A percentile compares a stretch with the other conserved stretches of the same genome.
These are phyloP conservation scores for Pedionomus torquatus DNA, from an alignment of 2,113 vertebrate species.

Conservation along the genomic window DNA sequence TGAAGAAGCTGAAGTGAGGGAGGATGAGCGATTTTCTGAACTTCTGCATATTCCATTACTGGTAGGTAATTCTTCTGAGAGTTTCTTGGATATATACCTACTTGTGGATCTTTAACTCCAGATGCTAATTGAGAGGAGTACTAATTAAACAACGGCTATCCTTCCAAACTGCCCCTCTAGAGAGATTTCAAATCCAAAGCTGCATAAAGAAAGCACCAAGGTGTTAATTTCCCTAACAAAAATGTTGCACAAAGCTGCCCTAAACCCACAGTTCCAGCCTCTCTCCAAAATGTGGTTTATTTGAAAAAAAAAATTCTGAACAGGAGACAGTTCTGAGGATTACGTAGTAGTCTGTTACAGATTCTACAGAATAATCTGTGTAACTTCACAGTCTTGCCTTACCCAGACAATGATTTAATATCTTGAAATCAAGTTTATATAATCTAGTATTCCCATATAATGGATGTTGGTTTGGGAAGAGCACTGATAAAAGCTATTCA, in stretches of 20 bases:
- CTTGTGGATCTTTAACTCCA: constrained; percentile 27
- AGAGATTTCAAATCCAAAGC: constrained; percentile 28
- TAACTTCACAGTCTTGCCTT: constrained; percentile 3
- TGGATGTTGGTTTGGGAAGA: constrained; percentile 9
- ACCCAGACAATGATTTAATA: constrained; percentile 8
- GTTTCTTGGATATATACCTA: constrained; percentile 7
- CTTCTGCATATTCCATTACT: constrained; percentile 26
- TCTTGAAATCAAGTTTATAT: constrained; percentile 43
- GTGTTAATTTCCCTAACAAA: background rate
- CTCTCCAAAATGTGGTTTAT: background rate
- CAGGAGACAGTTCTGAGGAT: background rate
- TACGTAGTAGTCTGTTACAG: background rate
- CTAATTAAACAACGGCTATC: constrained; percentile 50
- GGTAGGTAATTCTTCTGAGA: constrained; percentile 21
- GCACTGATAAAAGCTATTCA: background rate
- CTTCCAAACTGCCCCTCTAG: background rate
- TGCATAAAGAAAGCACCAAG: background rate
- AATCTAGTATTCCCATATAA: constrained; percentile 22
- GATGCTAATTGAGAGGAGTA: constrained; percentile 23
- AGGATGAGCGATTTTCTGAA: background rate
- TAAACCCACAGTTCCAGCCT: background rate
- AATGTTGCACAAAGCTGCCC: background rate
- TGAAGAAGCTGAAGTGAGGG: background rate
- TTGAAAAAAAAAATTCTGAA: background rate
- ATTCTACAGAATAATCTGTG: background rate